Base-by-base conservation (phyloP, 2,888 invertebrate species). In the Nemurella pictetii region DNA sequence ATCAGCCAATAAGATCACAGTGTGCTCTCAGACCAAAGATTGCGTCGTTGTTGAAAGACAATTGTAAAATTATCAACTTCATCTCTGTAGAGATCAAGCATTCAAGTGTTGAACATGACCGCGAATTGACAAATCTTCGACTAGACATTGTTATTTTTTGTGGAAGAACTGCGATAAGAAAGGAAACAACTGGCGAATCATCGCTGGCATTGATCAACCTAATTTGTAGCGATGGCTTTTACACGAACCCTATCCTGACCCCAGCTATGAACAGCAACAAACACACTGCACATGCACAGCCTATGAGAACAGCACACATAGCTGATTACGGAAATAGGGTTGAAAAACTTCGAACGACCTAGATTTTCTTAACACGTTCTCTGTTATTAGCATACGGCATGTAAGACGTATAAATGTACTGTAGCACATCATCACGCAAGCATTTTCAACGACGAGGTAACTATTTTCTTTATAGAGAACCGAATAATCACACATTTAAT, bases 241-340 rank as follows among this genome's bases (percentile, higher is more conserved):
- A 12, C 4, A 7, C 72, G 55, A 82, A 82, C 82, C 72, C 27
- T 82, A 78, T 36, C n/a, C 72, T 72, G 82, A 82, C 55, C 73
- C 28, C 5, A 26, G 12, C 81, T 28, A 27, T 78, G 30, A 26
- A 75, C 27, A 30, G 4, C 55, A n/a, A n/a, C n/a, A n/a, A n/a
- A n/a, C n/a, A n/a, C n/a, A n/a, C n/a, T n/a, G n/a, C n/a, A n/a
- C n/a, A n/a, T n/a, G 3, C 55, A 15, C 20, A 35, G 35, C 35
- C 35, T 35, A n/a, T n/a, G n/a, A n/a, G n/a, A n/a, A n/a, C n/a
- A 35, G 55, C 9, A 55, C 55, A 55, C 20, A 55, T 55, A 15
- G 30, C 78, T 78, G 78, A 78, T 78, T 30, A 82, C 9, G 29
- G 82, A 82, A 72, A 72, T 55, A 82, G 82, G 82, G 82, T 82